Evolutionary conservation across 2,888 invertebrate species (phyloP).

Genomic region (Encarsia formosa): DNA sequence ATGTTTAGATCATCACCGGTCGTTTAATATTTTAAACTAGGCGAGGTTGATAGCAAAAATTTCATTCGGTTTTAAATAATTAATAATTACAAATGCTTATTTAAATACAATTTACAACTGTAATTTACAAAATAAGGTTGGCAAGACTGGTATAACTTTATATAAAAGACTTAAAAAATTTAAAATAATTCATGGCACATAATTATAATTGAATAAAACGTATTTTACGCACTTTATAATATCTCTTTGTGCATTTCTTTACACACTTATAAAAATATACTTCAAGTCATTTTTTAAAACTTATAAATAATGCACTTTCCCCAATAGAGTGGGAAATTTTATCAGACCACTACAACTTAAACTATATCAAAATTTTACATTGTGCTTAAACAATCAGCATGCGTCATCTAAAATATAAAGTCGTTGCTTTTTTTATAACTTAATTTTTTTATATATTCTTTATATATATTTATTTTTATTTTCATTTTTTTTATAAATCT

Average conservation of each 20-base stretch:
- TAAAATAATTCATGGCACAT: slow-evolving; percentile 26
- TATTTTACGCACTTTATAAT: slow-evolving; percentile 15
- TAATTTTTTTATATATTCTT: no score
- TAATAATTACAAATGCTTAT: slow-evolving; percentile 20
- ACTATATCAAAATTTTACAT: slow-evolving; percentile 7
- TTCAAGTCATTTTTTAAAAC: slow-evolving; percentile 15
- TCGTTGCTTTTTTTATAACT: slow-evolving; percentile 9
- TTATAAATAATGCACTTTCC: slow-evolving; percentile 18
- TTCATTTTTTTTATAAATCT: neutral
- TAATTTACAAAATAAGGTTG: slow-evolving; percentile 18
- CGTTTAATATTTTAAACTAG: slow-evolving; percentile 11
- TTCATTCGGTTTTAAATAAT: slow-evolving; percentile 5
- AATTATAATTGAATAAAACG: slow-evolving; percentile 16
- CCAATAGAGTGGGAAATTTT: slow-evolving; percentile 2
- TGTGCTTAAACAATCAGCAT: slow-evolving; percentile 9
- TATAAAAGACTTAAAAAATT: slow-evolving; percentile 13
- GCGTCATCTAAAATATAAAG: slow-evolving; percentile 8
- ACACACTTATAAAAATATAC: slow-evolving; percentile 25
- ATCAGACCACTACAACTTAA: slow-evolving; percentile 3
- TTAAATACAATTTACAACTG: slow-evolving; percentile 21
- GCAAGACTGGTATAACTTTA: slow-evolving; percentile 19
- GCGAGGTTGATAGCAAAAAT: slow-evolving; percentile 15
- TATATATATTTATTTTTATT: slow-evolving; percentile 1
- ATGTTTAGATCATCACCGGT: no score
- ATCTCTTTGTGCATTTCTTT: slow-evolving; percentile 22